phyloP scores from a whole-genome alignment of 2,797 vertebrate species.

The Crocodylus rhombifer region DNA sequence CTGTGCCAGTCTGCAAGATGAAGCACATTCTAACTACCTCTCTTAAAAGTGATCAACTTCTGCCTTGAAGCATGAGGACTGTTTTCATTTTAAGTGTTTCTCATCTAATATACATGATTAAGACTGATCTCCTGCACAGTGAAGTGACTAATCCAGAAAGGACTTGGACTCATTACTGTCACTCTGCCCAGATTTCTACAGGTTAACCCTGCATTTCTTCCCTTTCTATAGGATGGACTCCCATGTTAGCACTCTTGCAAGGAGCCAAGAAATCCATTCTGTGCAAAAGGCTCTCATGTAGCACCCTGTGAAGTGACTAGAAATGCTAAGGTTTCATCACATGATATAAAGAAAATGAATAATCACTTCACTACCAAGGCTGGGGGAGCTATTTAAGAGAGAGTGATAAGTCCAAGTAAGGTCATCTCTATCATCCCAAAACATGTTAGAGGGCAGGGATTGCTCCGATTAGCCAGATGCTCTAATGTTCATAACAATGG shows the following conservation, averaged over 20 bases:
- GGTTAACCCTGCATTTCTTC: not conserved
- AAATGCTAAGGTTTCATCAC: not conserved
- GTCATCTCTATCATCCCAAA: not conserved
- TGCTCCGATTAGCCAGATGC: not conserved
- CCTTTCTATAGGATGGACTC: not conserved
- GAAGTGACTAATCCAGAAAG: not conserved
- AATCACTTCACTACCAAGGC: not conserved
- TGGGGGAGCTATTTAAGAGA: not conserved
- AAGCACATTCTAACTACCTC: no score
- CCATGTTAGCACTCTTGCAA: not conserved
- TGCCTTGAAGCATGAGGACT: not conserved
- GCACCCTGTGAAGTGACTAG: not conserved
- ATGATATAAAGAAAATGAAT: not conserved
- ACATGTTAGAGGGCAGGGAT: not conserved
- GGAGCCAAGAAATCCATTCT: not conserved
- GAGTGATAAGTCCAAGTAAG: not conserved
- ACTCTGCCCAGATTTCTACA: fast-evolving
- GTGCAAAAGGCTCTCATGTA: not conserved
- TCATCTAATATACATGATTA: not conserved
- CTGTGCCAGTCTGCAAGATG: no score
- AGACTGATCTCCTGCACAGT: not conserved
- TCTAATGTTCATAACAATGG: not conserved
- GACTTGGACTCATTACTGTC: not conserved
- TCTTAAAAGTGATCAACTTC: not conserved
- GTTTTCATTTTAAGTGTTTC: not conserved